Conservation (phyloP, 2,113 vertebrate species). For the Saguinus midas region DNA sequence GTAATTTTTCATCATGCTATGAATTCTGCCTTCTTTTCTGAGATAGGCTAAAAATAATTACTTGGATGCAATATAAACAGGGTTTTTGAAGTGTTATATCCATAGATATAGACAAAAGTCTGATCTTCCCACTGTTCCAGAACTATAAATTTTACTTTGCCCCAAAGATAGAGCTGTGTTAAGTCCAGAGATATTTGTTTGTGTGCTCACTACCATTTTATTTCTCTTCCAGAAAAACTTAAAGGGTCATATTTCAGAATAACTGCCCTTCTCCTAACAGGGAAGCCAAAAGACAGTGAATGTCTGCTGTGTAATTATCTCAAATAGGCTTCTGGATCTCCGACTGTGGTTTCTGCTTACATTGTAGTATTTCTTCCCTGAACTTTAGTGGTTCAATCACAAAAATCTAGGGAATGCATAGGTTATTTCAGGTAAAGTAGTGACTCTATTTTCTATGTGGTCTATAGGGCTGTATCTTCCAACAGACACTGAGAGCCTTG, state of each 20-base stretch:
- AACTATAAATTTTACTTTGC: neutral
- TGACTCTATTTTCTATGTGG: neutral
- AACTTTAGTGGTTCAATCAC: neutral
- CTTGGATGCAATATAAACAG: neutral
- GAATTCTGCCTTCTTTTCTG: neutral
- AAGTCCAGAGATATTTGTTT: neutral
- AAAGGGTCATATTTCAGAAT: neutral
- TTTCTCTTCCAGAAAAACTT: neutral
- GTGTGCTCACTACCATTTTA: neutral
- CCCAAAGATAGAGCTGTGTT: neutral
- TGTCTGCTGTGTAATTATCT: neutral
- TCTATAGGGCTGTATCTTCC: neutral
- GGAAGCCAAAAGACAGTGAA: neutral
- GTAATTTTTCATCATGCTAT: neutral
- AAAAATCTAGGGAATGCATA: neutral
- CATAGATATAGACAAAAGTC: neutral
- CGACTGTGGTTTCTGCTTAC: neutral
- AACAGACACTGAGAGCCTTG: neutral
- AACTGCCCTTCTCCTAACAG: neutral
- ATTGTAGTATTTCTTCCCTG: neutral
- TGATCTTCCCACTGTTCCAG: neutral
- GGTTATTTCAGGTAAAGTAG: neutral
- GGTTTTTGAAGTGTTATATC: neutral
- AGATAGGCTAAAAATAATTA: neutral
- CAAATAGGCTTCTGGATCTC: neutral